These are phyloP conservation scores for Pseudomyrmex concolor DNA, from an alignment of 1,140 invertebrate species.

Conservation along the genomic window DNA sequence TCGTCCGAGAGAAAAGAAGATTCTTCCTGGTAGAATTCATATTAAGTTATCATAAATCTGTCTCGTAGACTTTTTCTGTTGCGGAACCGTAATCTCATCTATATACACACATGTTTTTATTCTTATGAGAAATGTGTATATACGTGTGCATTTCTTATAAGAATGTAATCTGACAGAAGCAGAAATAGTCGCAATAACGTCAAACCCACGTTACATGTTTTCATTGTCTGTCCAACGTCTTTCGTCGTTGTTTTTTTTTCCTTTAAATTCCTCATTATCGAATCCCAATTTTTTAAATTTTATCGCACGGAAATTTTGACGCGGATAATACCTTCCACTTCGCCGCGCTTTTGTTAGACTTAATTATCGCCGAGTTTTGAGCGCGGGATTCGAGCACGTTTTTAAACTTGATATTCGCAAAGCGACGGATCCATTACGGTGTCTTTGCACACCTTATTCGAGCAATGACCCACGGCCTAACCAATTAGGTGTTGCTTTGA, in stretches of 20 bases:
- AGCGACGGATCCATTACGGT: background rate
- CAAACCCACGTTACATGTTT: background rate
- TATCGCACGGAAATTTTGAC: background rate
- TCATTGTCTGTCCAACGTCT: background rate
- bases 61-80: too few species aligned
- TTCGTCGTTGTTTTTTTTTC: background rate
- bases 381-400: background rate
- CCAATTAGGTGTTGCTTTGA: constrained; percentile 13
- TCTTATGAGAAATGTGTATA: too few species aligned
- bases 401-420: background rate
- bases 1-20: background rate
- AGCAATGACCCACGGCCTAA: background rate
- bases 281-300: background rate
- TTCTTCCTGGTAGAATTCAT: background rate
- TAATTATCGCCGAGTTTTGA: background rate
- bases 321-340: background rate
- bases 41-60: too few species aligned
- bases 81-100: too few species aligned
- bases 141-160: too few species aligned
- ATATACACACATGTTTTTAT: too few species aligned
- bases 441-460: background rate
- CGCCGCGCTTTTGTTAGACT: background rate
- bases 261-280: background rate
- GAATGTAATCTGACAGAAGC: too few species aligned
- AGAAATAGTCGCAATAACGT: too few species aligned